phyloP scores from a whole-genome alignment of 2,888 invertebrate species.

The Tridacna gigas region DNA sequence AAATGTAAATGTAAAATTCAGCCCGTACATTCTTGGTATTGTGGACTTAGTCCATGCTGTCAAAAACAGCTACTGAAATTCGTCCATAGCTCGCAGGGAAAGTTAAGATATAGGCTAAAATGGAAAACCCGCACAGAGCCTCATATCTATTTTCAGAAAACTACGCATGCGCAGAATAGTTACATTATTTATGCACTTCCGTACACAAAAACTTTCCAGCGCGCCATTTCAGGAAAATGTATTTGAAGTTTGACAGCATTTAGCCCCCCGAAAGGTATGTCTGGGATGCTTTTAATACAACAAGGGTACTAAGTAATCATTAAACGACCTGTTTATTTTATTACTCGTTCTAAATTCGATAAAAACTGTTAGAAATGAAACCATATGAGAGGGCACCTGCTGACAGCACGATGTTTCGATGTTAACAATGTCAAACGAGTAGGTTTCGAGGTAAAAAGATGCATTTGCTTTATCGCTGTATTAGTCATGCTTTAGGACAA shows the following conservation, averaged over 20 bases:
- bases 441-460: too few species aligned
- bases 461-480: too few species aligned
- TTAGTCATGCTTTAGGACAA: too few species aligned
- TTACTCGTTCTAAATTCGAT: not conserved
- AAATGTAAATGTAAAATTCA: too few species aligned
- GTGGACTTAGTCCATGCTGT: too few species aligned
- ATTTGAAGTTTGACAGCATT: conserved; percentile 8
- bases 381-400: conserved; percentile 20
- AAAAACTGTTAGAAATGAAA: not conserved
- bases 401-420: not conserved
- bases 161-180: conserved; percentile 19
- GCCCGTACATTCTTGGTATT: too few species aligned
- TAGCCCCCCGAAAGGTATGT: conserved; percentile 1
- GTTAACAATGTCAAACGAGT: too few species aligned
- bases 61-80: too few species aligned
- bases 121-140: not conserved
- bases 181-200: conserved; percentile 34
- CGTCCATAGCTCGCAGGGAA: too few species aligned
- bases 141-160: conserved; percentile 16
- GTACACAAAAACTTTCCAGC: conserved; percentile 53
- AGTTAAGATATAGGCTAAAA: too few species aligned
- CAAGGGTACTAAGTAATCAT: not conserved
- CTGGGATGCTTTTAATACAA: not conserved
- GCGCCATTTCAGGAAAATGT: conserved; percentile 48
- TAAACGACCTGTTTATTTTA: not conserved